A percentile compares a stretch with the other conserved stretches of the same genome.
These are phyloP conservation scores for Glaucidium brasilianum DNA, from an alignment of 2,113 vertebrate genomes.

Conservation along the genomic window DNA sequence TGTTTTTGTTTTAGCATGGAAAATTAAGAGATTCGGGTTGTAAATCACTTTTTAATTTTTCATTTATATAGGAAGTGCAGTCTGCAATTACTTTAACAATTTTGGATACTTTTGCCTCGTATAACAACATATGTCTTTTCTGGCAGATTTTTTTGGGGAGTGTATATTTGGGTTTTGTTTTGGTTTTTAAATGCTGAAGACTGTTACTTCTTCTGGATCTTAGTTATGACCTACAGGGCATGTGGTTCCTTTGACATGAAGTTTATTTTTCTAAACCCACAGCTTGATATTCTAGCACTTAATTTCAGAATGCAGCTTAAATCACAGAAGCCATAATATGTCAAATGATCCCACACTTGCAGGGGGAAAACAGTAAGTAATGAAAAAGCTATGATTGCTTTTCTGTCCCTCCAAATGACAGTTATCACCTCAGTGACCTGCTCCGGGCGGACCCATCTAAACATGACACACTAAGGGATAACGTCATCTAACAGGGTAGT, in stretches of 20 bases:
- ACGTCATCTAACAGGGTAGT: conserved; percentile 99
- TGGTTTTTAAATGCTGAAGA: not conserved
- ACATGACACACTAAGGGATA: conserved; percentile 99
- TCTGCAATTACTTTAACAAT: not conserved
- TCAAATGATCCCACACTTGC: conserved; percentile 95
- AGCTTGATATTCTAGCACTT: conserved; percentile 97
- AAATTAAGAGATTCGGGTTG: not conserved
- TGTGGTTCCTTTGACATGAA: conserved; percentile 84
- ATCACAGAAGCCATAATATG: conserved; percentile 98
- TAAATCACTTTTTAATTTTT: not conserved
- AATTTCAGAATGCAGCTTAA: conserved; percentile 99
- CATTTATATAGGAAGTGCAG: not conserved
- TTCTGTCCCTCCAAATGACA: conserved; percentile 99
- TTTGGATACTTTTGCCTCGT: not conserved
- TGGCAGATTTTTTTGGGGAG: not conserved
- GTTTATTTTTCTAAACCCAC: conserved; percentile 95
- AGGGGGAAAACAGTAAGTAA: conserved; percentile 98
- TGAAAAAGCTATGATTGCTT: conserved; percentile 99
- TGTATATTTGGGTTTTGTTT: not conserved
- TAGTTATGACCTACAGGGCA: conserved; percentile 81
- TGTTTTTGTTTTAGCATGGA: not conserved
- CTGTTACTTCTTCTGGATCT: conserved; percentile 71
- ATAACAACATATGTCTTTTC: not conserved
- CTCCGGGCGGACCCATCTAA: conserved; percentile 94
- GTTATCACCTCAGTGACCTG: conserved; percentile 99